Evolutionary conservation across 2,797 vertebrate genomes (phyloP).

Genomic region (Triplophysa bombifrons): DNA sequence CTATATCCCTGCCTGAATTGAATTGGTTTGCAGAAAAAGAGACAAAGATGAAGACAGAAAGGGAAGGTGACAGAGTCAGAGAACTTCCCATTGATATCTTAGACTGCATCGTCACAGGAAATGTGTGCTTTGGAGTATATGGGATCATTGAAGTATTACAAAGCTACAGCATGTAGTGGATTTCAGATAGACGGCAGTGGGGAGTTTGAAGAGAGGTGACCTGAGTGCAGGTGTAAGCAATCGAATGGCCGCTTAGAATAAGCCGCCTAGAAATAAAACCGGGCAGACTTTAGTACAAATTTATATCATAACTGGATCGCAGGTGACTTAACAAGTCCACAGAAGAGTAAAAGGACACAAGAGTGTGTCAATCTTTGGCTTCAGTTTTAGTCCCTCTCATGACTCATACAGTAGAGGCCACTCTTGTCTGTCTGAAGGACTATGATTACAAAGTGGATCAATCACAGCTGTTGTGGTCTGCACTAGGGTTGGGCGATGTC

Average conservation of each 20-base stretch:
- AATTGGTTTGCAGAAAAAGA: slow-evolving; percentile 23
- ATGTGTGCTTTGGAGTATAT: slow-evolving; percentile 2
- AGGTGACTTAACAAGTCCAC: background rate
- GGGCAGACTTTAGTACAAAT: background rate
- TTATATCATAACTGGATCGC: background rate
- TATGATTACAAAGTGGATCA: too few species aligned
- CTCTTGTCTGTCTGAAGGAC: background rate
- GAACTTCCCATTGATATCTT: slow-evolving; percentile 11
- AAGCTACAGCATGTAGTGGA: slow-evolving; percentile 21
- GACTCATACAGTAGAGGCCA: background rate
- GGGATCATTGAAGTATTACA: slow-evolving; percentile 18
- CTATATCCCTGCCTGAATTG: slow-evolving; percentile 14
- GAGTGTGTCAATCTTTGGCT: background rate
- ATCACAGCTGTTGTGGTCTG: too few species aligned
- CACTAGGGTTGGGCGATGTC: too few species aligned
- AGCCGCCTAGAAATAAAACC: slow-evolving; percentile 6
- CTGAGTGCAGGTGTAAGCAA: slow-evolving; percentile 4
- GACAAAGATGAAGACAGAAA: slow-evolving; percentile 20
- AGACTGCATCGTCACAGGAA: too few species aligned
- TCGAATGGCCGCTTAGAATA: slow-evolving; percentile 10
- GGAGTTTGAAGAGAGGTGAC: background rate
- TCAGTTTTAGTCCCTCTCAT: background rate
- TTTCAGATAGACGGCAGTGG: background rate
- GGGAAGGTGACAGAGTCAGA: background rate
- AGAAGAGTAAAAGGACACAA: background rate